A percentile compares a stretch with the other conserved stretches of the same genome.
Evolutionary conservation across 2,113 vertebrate species (phyloP).

Genomic region (Actenoides lindsayi): DNA sequence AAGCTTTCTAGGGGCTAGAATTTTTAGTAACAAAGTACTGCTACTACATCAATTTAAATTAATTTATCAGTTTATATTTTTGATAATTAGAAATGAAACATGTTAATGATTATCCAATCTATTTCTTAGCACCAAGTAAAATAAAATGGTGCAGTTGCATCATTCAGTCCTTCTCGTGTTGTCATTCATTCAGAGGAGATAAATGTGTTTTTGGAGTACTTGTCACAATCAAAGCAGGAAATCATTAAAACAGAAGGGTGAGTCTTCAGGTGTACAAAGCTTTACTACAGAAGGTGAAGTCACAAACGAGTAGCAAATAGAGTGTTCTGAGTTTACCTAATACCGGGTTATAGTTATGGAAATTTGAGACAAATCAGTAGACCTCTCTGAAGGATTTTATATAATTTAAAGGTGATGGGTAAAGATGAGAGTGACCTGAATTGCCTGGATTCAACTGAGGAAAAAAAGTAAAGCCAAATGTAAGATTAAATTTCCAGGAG

Average conservation of each 20-base stretch:
- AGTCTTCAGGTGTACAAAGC: neutral
- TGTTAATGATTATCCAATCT: neutral
- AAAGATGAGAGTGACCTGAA: neutral
- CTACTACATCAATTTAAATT: neutral
- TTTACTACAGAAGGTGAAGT: neutral
- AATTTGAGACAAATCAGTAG: neutral
- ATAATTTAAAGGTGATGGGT: neutral
- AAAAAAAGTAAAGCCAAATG: slow-evolving; percentile 25
- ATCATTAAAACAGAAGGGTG: neutral
- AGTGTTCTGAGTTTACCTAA: neutral
- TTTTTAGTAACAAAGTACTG: neutral
- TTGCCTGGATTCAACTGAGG: slow-evolving; percentile 8
- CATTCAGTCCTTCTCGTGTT: neutral
- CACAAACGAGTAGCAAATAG: neutral
- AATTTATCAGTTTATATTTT: neutral
- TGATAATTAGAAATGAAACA: neutral
- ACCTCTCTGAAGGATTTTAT: neutral
- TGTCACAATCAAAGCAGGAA: neutral
- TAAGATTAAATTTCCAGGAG: slow-evolving; percentile 30
- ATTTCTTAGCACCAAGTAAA: neutral
- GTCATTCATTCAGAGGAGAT: neutral
- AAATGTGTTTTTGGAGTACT: neutral
- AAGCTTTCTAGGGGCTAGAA: neutral
- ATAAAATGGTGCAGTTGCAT: neutral
- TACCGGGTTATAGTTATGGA: neutral